Evolutionary conservation across 2,888 invertebrate species (phyloP), one percentile per base, ranked within the genome.

Genomic region (Itoplectis maculator): DNA sequence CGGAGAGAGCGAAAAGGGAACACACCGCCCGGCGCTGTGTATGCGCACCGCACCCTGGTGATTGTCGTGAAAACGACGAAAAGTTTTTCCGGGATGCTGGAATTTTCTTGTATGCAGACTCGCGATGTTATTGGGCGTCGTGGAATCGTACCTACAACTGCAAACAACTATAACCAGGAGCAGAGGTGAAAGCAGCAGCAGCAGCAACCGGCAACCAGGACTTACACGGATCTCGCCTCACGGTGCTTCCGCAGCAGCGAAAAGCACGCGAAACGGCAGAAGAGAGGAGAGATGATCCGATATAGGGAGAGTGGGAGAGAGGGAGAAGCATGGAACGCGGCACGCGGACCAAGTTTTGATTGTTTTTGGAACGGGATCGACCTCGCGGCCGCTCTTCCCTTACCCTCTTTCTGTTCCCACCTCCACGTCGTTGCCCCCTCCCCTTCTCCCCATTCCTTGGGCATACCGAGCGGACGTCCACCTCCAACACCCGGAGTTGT

Each of bases 341-440:
- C 65, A 65, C 68, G 23, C 45, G 51, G 72, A 77, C 66, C 77
- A 81, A 81, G 72, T 81, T 81, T 77, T 81, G 81, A 81, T 81
- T 81, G 81, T 81, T 81, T 81, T 81, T 77, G 76, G 59, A 68
- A 77, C 73, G 68, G 61, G 49, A 77, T 37, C 81, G 66, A 77
- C 68, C 81, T 70, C 49, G 70, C 66, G 76, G 51, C 59, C n/a
- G 61, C 42, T 37, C 56, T 49, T 45, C 37, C 40, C 65, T 61
- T 29, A 45, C 68, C 65, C 66, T 42, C 68, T 42, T 20, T 42
- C 35, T 11, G 29, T 54, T 65, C 56, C 47, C n/a, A 20, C 35
- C 15, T 15, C 70, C 23, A 40, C 37, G 1, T 51, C 15, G 8
- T 15, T 20, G 15, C n/a, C 59, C 29, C 37, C 70, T 51, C 23